A percentile compares a stretch with the other conserved stretches of the same genome.
Conservation (phyloP, 2,797 vertebrate genomes). For the Tokudaia tokunoshimensis region DNA sequence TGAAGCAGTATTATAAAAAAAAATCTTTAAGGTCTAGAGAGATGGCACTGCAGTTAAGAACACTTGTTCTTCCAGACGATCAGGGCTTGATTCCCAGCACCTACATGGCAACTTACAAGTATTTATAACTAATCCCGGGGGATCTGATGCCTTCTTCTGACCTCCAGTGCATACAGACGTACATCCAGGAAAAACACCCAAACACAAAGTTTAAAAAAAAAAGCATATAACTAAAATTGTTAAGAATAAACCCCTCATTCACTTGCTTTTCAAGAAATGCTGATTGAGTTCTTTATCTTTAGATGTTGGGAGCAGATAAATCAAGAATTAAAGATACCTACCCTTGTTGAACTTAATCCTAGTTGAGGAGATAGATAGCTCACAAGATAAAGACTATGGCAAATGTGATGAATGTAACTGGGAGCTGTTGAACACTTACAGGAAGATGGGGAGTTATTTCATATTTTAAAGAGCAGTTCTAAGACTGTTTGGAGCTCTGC, state of each 20-base stretch:
- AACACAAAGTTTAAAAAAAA: background rate
- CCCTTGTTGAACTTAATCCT: background rate
- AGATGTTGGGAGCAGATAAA: background rate
- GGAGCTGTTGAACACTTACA: background rate
- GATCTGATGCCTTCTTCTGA: background rate
- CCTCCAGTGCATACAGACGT: background rate
- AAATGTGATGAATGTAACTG: background rate
- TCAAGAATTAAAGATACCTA: background rate
- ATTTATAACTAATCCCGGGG: background rate
- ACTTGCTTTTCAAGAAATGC: constrained; percentile 1
- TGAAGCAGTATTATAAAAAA: constrained; percentile 66
- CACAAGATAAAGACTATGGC: background rate
- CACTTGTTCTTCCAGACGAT: background rate
- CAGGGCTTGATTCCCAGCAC: too few relatives aligned
- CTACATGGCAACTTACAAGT: background rate
- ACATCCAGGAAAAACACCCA: background rate
- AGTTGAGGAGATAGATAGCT: background rate
- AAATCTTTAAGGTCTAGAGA: background rate
- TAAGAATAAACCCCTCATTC: constrained; percentile 40
- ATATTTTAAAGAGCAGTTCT: constrained; percentile 31
- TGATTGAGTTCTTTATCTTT: background rate
- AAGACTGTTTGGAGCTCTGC: background rate
- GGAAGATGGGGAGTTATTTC: background rate
- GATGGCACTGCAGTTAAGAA: background rate
- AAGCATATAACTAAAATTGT: background rate